Evolutionary conservation across 2,113 vertebrate genomes (phyloP), one percentile per base, ranked within the genome.

Genomic region (Triplophysa tibetana): DNA sequence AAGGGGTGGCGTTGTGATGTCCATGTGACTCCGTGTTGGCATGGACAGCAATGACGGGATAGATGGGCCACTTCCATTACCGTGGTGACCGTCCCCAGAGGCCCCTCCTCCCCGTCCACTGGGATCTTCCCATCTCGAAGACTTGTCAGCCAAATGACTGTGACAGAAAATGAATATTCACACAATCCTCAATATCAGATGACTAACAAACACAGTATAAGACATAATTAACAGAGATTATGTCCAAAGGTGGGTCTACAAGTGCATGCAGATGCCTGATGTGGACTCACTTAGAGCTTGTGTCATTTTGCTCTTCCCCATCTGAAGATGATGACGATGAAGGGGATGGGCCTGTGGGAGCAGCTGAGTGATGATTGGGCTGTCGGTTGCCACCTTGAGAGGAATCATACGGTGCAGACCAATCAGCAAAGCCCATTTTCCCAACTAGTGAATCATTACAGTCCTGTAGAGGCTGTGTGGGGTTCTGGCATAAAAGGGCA

Each of bases 21-120:
- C 95, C 94, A 96, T 95, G 90, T 96, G 96, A 92, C 92, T 96
- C 70, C 95, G 92, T 0, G 96, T 96, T 75, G 95, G 94, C 95
- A 96, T 96, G 85, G 96, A 97, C 66, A 97, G 90, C 87, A 97
- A 90, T 81, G 96, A 97, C 33, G 95, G 96, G 89, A 96, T 97
- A 86, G 93, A 92, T 61, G 94, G 90, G 70, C 92, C 85, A 70
- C 90, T 93, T 61, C 93, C 90, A 65, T 95, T 94, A 80, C 92
- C 91, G 68, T 93, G 91, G 80, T 90, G 90, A 85, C 89, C 84
- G 10, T 95, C 90, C 82, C 87, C 92, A 79, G 90, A 85, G 84
- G 89, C 86, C 0, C 91, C 88, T 79, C 90, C 90, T 78, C 87
- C 88, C 81, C 91, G 84, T 74, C 89, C 88, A 54, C 88, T 69